phyloP scores from a whole-genome alignment of 2,888 invertebrate species.

The Chrysotoxum bicinctum region DNA sequence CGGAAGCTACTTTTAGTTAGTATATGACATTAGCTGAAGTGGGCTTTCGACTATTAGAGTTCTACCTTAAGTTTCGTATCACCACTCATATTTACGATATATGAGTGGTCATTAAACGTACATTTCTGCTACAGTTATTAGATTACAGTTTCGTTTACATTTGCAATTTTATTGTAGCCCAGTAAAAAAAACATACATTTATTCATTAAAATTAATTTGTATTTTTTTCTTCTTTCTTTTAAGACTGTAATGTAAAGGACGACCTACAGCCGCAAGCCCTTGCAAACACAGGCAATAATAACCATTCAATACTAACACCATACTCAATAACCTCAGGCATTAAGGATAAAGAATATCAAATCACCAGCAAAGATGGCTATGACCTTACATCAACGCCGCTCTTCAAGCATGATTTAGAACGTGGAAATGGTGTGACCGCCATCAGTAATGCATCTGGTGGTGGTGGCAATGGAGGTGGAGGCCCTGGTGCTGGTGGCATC shows the following conservation, averaged over 20 bases:
- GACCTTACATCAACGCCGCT: constrained; percentile 73
- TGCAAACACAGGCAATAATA: constrained; percentile 84
- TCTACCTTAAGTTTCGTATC: no score
- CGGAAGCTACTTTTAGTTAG: no score
- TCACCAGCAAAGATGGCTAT: constrained; percentile 78
- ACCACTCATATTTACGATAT: no score
- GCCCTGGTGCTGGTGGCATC: constrained; percentile 79
- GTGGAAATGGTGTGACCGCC: constrained; percentile 73
- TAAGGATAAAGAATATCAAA: constrained; percentile 78
- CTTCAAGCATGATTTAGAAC: constrained; percentile 69
- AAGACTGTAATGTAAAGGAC: constrained; percentile 94
- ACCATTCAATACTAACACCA: constrained; percentile 79
- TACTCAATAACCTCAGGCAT: constrained; percentile 78
- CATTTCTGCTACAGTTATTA: no score
- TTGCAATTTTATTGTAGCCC: no score
- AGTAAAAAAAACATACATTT: no score
- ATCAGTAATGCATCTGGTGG: constrained; percentile 71
- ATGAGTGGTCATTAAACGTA: no score
- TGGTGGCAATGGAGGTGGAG: constrained; percentile 75
- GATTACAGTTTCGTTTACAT: no score
- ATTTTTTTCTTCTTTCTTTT: constrained; percentile 76
- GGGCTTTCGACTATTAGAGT: no score
- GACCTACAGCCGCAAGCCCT: constrained; percentile 90
- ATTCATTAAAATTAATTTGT: not conserved
- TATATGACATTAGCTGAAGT: no score